These are phyloP conservation scores for Cynoglossus semilaevis DNA, from an alignment of 2,113 vertebrate genomes.

Conservation along the genomic window DNA sequence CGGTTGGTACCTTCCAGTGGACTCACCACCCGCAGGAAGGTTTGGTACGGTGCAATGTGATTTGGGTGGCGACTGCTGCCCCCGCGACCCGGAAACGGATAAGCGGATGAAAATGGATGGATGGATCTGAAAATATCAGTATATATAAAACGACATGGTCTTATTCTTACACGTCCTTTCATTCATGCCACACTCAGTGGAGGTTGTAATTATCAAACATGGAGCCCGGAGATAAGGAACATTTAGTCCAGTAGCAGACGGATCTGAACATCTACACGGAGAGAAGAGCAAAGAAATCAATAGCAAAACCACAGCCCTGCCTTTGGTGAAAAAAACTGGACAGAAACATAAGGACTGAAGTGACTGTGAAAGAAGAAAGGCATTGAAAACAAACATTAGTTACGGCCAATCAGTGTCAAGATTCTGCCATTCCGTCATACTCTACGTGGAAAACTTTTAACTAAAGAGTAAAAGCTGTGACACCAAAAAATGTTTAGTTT, in stretches of 20 bases:
- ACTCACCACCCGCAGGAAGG: too few species aligned
- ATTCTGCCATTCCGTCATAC: slow-evolving; percentile 7
- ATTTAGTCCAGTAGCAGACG: slow-evolving; percentile 38
- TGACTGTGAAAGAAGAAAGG: slow-evolving; percentile 19
- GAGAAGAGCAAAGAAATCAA: slow-evolving; percentile 16
- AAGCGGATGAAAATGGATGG: too few species aligned
- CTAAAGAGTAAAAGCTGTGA: slow-evolving; percentile 6
- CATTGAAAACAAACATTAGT: slow-evolving; percentile 35
- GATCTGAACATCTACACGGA: slow-evolving; percentile 25
- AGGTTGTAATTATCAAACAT: slow-evolving; percentile 40
- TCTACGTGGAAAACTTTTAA: slow-evolving; percentile 28
- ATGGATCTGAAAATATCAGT: background rate
- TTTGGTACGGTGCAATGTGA: too few species aligned
- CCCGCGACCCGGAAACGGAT: too few species aligned
- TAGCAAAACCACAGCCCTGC: slow-evolving; percentile 23
- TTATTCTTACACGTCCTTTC: slow-evolving; percentile 11
- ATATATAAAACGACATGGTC: slow-evolving; percentile 8
- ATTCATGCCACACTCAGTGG: slow-evolving; percentile 1
- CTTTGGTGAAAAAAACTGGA: slow-evolving; percentile 14
- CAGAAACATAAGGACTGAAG: slow-evolving; percentile 22
- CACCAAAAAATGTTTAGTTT: slow-evolving; percentile 40
- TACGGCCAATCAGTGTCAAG: slow-evolving; percentile 3
- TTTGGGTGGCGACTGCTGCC: too few species aligned
- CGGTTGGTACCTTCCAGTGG: too few species aligned
- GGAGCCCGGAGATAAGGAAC: slow-evolving; percentile 36